phyloP scores from a whole-genome alignment of 2,797 vertebrate genomes.

The Myiothlypis coronata region DNA sequence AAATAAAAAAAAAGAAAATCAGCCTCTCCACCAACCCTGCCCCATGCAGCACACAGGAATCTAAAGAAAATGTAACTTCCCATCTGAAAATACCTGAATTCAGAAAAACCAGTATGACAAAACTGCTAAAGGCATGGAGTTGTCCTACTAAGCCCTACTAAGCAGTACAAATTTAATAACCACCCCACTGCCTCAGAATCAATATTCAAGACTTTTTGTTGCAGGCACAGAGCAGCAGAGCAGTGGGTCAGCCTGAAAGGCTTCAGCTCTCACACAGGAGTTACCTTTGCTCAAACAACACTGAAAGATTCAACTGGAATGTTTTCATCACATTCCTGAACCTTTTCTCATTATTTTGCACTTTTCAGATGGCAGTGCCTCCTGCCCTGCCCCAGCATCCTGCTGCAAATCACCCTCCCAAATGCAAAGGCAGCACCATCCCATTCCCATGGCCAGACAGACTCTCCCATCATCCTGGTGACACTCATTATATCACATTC shows the following conservation, averaged over 20 bases:
- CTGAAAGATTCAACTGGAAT: not conserved
- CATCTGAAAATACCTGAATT: not conserved
- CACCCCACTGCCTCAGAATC: not conserved
- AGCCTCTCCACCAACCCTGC: not conserved
- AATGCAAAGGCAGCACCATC: not conserved
- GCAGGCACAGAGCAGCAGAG: not conserved
- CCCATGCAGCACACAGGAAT: not conserved
- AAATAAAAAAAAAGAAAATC: not conserved
- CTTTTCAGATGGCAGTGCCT: too few relatives aligned
- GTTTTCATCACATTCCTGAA: not conserved
- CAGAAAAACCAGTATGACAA: not conserved
- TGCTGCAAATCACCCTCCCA: accelerated
- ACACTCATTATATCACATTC: accelerated
- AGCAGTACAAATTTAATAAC: not conserved
- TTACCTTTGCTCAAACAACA: not conserved
- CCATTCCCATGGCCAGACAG: accelerated
- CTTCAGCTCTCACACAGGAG: not conserved
- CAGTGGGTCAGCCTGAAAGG: not conserved
- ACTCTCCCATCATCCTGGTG: not conserved
- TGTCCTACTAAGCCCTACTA: not conserved
- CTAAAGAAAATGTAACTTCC: not conserved
- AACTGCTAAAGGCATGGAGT: not conserved
- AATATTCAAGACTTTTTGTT: not conserved
- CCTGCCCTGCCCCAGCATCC: not conserved
- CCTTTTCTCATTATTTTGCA: not conserved